Percentiles rank a stretch among this genome's conserved stretches.
Conservation (phyloP, 1,140 invertebrate genomes). For the Antheraea mylitta region DNA sequence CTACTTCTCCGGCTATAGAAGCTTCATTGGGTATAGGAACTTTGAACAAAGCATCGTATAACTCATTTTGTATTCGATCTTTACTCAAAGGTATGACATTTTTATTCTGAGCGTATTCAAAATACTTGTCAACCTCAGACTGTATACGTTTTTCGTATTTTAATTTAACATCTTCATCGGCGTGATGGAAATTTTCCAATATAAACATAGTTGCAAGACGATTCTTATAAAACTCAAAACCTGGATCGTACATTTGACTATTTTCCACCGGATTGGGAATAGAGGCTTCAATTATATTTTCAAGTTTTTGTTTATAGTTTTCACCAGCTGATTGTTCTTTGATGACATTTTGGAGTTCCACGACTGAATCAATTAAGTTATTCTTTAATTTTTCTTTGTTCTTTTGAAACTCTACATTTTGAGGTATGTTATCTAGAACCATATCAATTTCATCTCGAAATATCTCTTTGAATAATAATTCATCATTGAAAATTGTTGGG, state of each 20-base stretch:
- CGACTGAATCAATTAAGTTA: conserved; percentile 9
- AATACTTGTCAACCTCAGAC: conserved; percentile 38
- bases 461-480: conserved; percentile 32
- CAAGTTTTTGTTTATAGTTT: too few species aligned
- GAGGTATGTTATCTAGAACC: conserved; percentile 30
- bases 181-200: conserved; percentile 48
- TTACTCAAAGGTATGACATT: conserved; percentile 33
- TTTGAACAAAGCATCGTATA: conserved; percentile 38
- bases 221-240: conserved; percentile 50
- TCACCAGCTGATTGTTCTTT: conserved; percentile 14
- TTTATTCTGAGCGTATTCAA: conserved; percentile 28
- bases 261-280: conserved; percentile 32
- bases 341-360: conserved; percentile 13
- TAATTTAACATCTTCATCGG: conserved; percentile 33
- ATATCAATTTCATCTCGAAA: conserved; percentile 37
- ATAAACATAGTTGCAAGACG: conserved; percentile 42
- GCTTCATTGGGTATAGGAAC: conserved; percentile 38
- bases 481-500: conserved; percentile 35
- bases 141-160: conserved; percentile 38
- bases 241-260: conserved; percentile 29
- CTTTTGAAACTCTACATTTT: conserved; percentile 21
- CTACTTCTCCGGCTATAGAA: conserved; percentile 36
- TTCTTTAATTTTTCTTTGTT: conserved; percentile 21
- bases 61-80: conserved; percentile 42
- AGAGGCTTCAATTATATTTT: conserved; percentile 23